Percentiles rank a stretch among this genome's conserved stretches.
Conservation (phyloP, 2,113 vertebrate species). For the Sturnira hondurensis region DNA sequence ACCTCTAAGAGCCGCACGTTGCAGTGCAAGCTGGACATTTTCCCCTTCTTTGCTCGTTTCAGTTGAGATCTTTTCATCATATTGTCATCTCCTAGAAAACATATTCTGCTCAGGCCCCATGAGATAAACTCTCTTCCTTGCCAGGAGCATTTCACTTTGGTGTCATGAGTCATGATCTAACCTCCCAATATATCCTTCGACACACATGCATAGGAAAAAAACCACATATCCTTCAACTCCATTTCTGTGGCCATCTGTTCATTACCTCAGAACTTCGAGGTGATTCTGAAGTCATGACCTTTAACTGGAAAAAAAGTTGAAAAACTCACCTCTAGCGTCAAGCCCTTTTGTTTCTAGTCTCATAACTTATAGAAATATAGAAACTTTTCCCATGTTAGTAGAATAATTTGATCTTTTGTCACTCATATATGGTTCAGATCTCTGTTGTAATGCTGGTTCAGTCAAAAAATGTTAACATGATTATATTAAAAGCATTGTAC, state of each 20-base stretch:
- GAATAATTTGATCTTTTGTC: not conserved
- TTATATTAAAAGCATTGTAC: not conserved
- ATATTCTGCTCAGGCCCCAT: not conserved
- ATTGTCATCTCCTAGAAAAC: constrained; percentile 24
- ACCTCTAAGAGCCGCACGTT: constrained; percentile 17
- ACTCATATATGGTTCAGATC: not conserved
- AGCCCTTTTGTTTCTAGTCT: not conserved
- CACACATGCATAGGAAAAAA: not conserved
- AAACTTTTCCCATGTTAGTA: not conserved
- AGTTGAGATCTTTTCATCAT: constrained; percentile 20
- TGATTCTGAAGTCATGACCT: constrained; percentile 41
- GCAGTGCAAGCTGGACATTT: not conserved
- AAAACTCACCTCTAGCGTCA: constrained; percentile 12
- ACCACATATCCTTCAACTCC: not conserved
- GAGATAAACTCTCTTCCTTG: constrained; percentile 30
- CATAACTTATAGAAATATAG: not conserved
- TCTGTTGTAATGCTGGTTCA: not conserved
- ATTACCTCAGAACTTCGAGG: not conserved
- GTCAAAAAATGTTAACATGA: not conserved
- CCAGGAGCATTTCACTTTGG: constrained; percentile 33
- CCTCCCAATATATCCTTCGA: not conserved
- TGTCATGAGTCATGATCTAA: constrained; percentile 26
- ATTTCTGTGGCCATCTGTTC: not conserved
- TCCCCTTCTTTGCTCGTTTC: not conserved
- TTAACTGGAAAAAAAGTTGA: constrained; percentile 11